These are phyloP conservation scores for Hydractinia echinata DNA, from an alignment of 30 jellyfish, hydroid and myxozoan species.

Conservation along the genomic window DNA sequence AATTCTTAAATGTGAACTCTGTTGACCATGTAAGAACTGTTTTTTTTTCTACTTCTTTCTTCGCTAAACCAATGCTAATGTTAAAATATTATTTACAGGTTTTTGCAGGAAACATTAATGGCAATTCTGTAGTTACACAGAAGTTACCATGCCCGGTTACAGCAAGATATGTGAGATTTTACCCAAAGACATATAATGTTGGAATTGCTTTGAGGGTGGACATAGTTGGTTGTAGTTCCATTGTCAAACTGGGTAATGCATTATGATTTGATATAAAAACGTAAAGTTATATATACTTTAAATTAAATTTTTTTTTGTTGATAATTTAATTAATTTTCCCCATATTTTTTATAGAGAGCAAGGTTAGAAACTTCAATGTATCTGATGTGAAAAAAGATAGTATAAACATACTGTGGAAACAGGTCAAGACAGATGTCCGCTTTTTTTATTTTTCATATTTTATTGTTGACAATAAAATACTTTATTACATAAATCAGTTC, in stretches of 20 bases:
- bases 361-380: conserved; percentile 19
- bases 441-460: conserved; percentile 7
- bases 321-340: neutral
- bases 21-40: neutral
- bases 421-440: neutral
- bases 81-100: conserved; percentile 19
- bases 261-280: no score
- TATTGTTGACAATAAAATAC: neutral
- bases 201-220: conserved; percentile 56
- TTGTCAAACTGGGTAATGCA: no score
- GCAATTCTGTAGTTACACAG: conserved; percentile 15
- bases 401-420: conserved; percentile 17
- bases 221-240: conserved; percentile 44
- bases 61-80: neutral
- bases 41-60: neutral
- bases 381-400: conserved; percentile 10
- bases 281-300: no score
- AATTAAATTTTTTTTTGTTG: no score
- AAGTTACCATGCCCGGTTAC: conserved; percentile 39
- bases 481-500: neutral
- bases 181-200: conserved; percentile 22
- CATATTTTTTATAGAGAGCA: neutral
- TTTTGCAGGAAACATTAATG: conserved; percentile 19
- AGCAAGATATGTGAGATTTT: conserved; percentile 46
- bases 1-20: conserved; percentile 12